phyloP scores from a whole-genome alignment of 1,140 invertebrate species.

The Drosophila ercepeae region DNA sequence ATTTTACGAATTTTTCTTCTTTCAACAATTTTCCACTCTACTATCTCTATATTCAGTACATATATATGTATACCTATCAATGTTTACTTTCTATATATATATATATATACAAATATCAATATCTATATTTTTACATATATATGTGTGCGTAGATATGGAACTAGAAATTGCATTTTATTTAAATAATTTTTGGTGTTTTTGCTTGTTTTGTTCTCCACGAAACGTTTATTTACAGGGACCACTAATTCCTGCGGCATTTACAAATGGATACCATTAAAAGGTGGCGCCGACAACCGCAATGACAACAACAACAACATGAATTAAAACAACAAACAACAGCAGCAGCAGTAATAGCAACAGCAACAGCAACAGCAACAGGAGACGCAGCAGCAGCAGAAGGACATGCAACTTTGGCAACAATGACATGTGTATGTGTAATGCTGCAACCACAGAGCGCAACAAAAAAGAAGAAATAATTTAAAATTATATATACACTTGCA shows the following conservation, averaged over 20 bases:
- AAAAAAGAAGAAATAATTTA: slow-evolving; percentile 51
- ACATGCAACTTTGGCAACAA: slow-evolving; percentile 53
- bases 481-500: slow-evolving; percentile 38
- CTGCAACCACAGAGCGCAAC: slow-evolving; percentile 65
- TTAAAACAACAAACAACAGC: slow-evolving; percentile 37
- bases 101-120: slow-evolving; percentile 41
- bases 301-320: slow-evolving; percentile 65
- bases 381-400: slow-evolving; percentile 43
- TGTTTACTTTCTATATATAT: slow-evolving; percentile 61
- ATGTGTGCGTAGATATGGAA: slow-evolving; percentile 61
- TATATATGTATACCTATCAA: slow-evolving; percentile 40
- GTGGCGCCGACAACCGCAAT: slow-evolving; percentile 79
- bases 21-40: slow-evolving; percentile 28
- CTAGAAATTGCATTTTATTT: slow-evolving; percentile 61
- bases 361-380: slow-evolving; percentile 70
- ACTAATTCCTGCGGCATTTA: slow-evolving; percentile 96
- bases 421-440: slow-evolving; percentile 34
- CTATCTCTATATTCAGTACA: slow-evolving; percentile 32
- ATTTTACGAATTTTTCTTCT: slow-evolving; percentile 13
- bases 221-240: slow-evolving; percentile 88
- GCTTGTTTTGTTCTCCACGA: slow-evolving; percentile 73
- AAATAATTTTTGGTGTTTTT: slow-evolving; percentile 75
- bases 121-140: slow-evolving; percentile 48
- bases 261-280: slow-evolving; percentile 96
- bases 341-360: slow-evolving; percentile 64